A percentile compares a stretch with the other conserved stretches of the same genome.
Evolutionary conservation across 1,140 invertebrate species (phyloP).

Genomic region (Pollicipes pollicipes): DNA sequence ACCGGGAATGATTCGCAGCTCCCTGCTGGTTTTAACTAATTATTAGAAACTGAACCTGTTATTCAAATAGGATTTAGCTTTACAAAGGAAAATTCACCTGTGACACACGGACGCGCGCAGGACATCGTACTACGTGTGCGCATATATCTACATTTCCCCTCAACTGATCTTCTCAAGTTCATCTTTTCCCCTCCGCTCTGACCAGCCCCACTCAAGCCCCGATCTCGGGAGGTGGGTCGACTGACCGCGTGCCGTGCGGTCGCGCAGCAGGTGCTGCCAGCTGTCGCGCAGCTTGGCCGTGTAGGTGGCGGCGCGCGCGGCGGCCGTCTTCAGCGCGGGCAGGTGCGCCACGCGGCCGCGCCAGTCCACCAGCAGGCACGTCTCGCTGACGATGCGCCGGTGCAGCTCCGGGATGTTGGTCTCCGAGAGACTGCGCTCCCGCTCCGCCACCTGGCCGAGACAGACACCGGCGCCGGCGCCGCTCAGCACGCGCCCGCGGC

Average conservation of each 20-base stretch:
- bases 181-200: neutral
- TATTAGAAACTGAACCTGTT: too few species aligned
- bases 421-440: neutral
- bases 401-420: neutral
- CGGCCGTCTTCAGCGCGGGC: constrained; percentile 38
- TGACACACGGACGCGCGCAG: too few species aligned
- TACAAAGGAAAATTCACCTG: too few species aligned
- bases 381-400: neutral
- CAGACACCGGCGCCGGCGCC: too few species aligned
- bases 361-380: neutral
- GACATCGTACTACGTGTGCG: too few species aligned
- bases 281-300: constrained; percentile 64
- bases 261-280: constrained; percentile 75
- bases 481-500: too few species aligned
- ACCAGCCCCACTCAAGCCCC: neutral
- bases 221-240: neutral
- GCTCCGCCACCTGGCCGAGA: neutral
- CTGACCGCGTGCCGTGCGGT: constrained; percentile 46
- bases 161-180: too few species aligned
- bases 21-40: too few species aligned
- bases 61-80: too few species aligned
- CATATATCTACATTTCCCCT: too few species aligned
- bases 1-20: too few species aligned
- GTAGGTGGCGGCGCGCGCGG: constrained; percentile 47
- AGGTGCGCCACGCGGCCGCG: constrained; percentile 22